A percentile compares a stretch with the other conserved stretches of the same genome.
Conservation (phyloP, 2,888 invertebrate genomes). For the Drosophila barbarae region DNA sequence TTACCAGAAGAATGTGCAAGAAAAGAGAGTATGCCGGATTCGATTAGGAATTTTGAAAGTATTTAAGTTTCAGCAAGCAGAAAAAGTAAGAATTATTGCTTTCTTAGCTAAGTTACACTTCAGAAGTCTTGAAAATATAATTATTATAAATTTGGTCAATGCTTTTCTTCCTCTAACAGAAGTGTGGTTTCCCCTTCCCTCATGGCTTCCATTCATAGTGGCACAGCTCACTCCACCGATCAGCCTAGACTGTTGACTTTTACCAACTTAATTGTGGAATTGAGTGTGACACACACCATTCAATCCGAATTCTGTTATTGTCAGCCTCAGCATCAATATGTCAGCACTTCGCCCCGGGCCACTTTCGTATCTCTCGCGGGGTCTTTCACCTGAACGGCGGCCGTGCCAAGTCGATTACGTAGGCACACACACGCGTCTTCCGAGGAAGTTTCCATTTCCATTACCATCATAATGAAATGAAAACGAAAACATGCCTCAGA, state of each 20-base stretch:
- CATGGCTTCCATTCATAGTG: constrained; percentile 2
- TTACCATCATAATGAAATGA: constrained; percentile 20
- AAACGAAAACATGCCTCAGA: constrained; percentile 32
- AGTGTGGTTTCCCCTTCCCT: background rate
- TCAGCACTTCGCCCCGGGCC: constrained; percentile 27
- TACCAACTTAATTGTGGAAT: constrained; percentile 39
- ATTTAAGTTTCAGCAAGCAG: background rate
- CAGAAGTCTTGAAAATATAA: background rate
- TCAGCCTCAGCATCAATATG: constrained; percentile 33
- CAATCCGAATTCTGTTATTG: constrained; percentile 27
- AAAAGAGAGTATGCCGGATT: constrained; percentile 1
- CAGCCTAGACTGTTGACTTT: constrained; percentile 28
- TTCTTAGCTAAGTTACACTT: background rate
- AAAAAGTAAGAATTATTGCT: background rate
- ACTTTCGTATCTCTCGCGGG: constrained; percentile 36
- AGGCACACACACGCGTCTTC: constrained; percentile 41
- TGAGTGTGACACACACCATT: constrained; percentile 34
- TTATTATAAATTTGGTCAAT: constrained; percentile 3
- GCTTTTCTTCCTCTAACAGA: background rate
- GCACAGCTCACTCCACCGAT: constrained; percentile 2
- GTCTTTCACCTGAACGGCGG: constrained; percentile 27
- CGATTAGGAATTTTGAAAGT: background rate
- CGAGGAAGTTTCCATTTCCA: constrained; percentile 22
- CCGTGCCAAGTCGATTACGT: constrained; percentile 48
- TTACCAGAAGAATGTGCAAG: constrained; percentile 2